Percentiles rank a stretch among this genome's conserved stretches.
These are phyloP conservation scores for Harmothoe impar DNA, from an alignment of 2,888 invertebrate genomes.

Conservation along the genomic window DNA sequence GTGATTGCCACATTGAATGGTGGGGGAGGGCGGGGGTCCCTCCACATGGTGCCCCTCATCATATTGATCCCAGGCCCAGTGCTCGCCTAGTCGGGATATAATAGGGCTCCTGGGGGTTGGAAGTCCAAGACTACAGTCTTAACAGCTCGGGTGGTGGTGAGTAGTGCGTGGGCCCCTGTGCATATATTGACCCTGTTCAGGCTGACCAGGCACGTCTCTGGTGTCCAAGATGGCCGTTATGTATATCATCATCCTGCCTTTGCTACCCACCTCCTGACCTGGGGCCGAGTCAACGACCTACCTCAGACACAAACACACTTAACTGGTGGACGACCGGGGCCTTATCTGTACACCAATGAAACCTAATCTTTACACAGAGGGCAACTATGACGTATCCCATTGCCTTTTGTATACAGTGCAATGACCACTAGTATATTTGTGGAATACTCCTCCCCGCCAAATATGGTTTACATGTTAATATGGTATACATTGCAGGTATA, in stretches of 20 bases:
- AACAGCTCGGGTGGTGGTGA: conserved; percentile 6
- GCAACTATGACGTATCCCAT: too few species aligned
- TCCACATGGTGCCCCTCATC: background rate
- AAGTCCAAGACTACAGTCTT: background rate
- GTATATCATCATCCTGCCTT: background rate
- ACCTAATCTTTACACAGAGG: too few species aligned
- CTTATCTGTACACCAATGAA: too few species aligned
- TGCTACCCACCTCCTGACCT: too few species aligned
- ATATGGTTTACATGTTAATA: too few species aligned
- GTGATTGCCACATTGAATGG: conserved; percentile 52
- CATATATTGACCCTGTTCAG: conserved; percentile 43
- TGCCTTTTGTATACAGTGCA: too few species aligned
- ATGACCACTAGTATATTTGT: too few species aligned
- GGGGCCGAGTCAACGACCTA: background rate
- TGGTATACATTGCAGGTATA: too few species aligned
- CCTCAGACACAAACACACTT: background rate
- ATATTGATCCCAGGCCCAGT: conserved; percentile 26
- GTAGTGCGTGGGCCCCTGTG: background rate
- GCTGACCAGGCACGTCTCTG: background rate
- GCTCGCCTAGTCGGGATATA: conserved; percentile 15
- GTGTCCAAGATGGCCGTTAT: background rate
- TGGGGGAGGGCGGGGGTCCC: background rate
- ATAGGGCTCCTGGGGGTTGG: conserved; percentile 31
- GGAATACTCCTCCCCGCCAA: too few species aligned
- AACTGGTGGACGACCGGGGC: too few species aligned